Conservation (phyloP, 2,888 invertebrate species). For the Acholoe squamosa region DNA sequence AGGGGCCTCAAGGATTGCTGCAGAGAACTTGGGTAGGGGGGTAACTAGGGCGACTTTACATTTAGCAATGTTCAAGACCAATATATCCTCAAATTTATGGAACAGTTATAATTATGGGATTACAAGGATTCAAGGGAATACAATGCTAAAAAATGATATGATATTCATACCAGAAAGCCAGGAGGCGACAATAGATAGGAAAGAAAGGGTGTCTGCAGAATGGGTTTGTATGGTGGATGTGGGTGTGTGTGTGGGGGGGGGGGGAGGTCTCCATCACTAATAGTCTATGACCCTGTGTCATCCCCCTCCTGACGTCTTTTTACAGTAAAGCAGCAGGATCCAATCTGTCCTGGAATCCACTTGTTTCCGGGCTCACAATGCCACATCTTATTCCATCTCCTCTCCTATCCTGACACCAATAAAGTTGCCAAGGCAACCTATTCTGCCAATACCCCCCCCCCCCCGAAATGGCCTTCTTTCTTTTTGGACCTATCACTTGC, state of each 20-base stretch:
- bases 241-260: constrained; percentile 1
- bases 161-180: too few species aligned
- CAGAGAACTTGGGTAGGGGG: too few species aligned
- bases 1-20: too few species aligned
- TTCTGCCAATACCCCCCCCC: background rate
- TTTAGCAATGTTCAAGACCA: too few species aligned
- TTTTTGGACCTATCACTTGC: too few species aligned
- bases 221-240: background rate
- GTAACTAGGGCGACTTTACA: too few species aligned
- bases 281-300: background rate
- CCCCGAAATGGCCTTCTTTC: background rate
- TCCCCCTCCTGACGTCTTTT: constrained; percentile 7
- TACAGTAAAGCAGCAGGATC: background rate
- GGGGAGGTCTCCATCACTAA: background rate
- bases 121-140: too few species aligned
- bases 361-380: constrained; percentile 11
- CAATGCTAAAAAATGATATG: too few species aligned
- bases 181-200: background rate
- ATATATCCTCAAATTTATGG: too few species aligned
- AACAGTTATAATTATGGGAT: too few species aligned
- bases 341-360: constrained; percentile 22
- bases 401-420: background rate
- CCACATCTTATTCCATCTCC: background rate
- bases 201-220: background rate
- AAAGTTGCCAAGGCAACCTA: background rate